These are phyloP conservation scores for Ypsolopha sequella DNA, from an alignment of 2,888 invertebrate genomes.

Conservation along the genomic window DNA sequence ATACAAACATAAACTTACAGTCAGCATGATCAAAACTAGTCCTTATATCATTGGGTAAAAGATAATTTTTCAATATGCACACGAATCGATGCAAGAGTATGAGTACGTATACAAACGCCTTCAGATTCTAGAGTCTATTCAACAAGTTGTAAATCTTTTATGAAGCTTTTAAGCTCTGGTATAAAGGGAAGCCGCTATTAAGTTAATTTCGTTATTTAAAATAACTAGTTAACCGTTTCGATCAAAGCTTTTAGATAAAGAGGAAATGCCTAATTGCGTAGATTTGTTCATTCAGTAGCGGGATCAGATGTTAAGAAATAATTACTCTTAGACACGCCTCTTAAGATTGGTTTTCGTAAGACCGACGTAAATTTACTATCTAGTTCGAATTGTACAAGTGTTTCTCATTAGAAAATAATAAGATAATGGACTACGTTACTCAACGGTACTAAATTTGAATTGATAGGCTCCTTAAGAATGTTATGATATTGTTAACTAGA, in stretches of 20 bases:
- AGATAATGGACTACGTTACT: constrained; percentile 7
- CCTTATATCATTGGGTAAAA: no score
- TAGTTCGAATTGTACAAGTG: constrained; percentile 22
- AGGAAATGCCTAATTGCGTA: constrained; percentile 49
- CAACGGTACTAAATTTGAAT: constrained; percentile 1
- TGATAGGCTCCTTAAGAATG: not conserved
- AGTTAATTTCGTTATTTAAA: constrained; percentile 7
- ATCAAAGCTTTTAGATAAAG: constrained; percentile 38
- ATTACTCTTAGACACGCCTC: constrained; percentile 58
- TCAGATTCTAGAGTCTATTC: no score
- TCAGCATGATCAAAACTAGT: no score
- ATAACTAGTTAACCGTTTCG: constrained; percentile 25
- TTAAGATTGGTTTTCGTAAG: constrained; percentile 63
- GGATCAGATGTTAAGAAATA: constrained; percentile 61
- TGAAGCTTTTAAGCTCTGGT: constrained; percentile 5
- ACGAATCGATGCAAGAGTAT: no score
- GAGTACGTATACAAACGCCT: no score
- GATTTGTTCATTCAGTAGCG: constrained; percentile 46
- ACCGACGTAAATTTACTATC: constrained; percentile 13
- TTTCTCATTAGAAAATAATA: constrained; percentile 36
- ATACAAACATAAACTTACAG: no score
- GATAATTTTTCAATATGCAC: no score
- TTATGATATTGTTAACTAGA: constrained; percentile 24
- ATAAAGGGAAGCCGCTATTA: constrained; percentile 14
- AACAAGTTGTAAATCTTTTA: no score